Percentiles rank a stretch among this genome's conserved stretches.
phyloP scores from a whole-genome alignment of 2,113 vertebrate species.

The Kryptolebias marmoratus region DNA sequence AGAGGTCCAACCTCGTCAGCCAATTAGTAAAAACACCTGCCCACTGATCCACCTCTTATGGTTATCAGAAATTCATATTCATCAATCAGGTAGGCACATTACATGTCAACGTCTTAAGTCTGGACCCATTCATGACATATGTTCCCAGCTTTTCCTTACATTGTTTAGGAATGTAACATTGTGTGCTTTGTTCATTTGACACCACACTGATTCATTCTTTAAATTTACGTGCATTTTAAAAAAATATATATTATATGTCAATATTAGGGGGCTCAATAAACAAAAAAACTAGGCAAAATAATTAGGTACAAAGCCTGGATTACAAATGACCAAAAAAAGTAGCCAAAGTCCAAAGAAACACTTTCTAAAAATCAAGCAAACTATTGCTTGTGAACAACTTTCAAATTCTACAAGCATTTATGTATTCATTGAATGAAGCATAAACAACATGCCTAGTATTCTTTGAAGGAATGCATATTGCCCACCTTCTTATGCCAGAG shows the following conservation, averaged over 20 bases:
- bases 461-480: too few relatives aligned
- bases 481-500: too few relatives aligned
- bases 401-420: not conserved
- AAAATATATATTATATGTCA: not conserved
- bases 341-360: not conserved
- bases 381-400: not conserved
- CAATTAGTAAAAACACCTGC: conserved; percentile 25
- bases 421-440: not conserved
- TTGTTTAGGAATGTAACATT: not conserved
- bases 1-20: not conserved
- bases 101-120: not conserved
- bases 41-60: not conserved
- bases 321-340: not conserved
- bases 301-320: not conserved
- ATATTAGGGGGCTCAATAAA: not conserved
- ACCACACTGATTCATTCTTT: not conserved
- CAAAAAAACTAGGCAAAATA: not conserved
- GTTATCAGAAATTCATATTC: conserved; percentile 38
- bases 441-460: not conserved
- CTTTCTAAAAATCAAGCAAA: not conserved
- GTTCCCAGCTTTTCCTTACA: not conserved
- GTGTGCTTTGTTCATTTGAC: not conserved
- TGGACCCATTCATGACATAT: not conserved
- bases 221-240: not conserved
- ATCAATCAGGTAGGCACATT: not conserved